A percentile compares a stretch with the other conserved stretches of the same genome.
phyloP scores from a whole-genome alignment of 2,797 vertebrate genomes.

The Brotula barbata region DNA sequence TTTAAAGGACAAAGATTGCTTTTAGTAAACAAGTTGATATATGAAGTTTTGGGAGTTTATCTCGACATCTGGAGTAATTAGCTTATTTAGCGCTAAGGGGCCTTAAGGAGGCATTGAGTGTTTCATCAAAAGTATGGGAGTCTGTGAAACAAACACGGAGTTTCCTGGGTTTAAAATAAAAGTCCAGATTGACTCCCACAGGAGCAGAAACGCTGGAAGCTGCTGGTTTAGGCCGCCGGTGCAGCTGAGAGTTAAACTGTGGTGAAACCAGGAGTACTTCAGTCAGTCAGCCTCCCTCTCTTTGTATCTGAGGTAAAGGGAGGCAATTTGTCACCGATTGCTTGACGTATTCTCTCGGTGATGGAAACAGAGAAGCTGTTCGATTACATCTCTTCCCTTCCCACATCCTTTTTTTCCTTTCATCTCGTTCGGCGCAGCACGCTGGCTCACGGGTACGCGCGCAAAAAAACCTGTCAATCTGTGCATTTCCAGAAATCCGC shows the following conservation, averaged over 20 bases:
- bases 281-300: slow-evolving; percentile 45
- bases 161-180: slow-evolving; percentile 4
- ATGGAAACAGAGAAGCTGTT: slow-evolving; percentile 51
- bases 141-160: background rate
- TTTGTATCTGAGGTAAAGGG: slow-evolving; percentile 51
- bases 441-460: slow-evolving; percentile 1
- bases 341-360: slow-evolving; percentile 53
- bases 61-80: slow-evolving; percentile 6
- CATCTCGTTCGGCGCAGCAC: slow-evolving; percentile 41
- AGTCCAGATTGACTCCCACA: slow-evolving; percentile 21
- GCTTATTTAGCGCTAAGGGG: too few relatives aligned
- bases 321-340: slow-evolving; percentile 56
- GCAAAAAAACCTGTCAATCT: slow-evolving; percentile 17
- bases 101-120: background rate
- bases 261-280: slow-evolving; percentile 33
- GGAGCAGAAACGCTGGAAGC: slow-evolving; percentile 13
- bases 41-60: slow-evolving; percentile 36
- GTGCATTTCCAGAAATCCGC: slow-evolving; percentile 45
- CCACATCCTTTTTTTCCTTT: slow-evolving; percentile 44
- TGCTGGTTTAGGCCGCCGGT: slow-evolving; percentile 19
- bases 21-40: slow-evolving; percentile 23
- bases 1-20: slow-evolving; percentile 6
- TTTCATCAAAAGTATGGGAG: background rate
- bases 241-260: slow-evolving; percentile 21
- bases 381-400: slow-evolving; percentile 51